These are phyloP conservation scores for Ailuropoda melanoleuca DNA, from an alignment of 2,113 vertebrate genomes.

Conservation along the genomic window DNA sequence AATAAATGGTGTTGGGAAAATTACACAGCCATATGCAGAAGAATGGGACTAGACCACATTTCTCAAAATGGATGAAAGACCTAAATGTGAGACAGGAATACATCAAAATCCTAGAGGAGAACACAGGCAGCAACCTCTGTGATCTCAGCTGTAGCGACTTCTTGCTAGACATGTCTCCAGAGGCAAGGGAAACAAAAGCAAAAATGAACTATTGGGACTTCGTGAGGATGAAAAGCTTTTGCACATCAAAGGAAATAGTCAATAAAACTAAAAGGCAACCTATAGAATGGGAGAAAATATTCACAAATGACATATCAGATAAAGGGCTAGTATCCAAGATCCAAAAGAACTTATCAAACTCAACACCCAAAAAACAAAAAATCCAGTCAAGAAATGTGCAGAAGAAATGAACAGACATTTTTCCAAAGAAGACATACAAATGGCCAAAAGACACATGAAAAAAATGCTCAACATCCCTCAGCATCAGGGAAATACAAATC, in stretches of 20 bases:
- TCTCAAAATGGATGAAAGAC: too few relatives aligned
- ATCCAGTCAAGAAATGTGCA: too few relatives aligned
- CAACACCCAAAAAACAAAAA: neutral
- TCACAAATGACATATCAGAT: neutral
- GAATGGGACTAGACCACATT: too few relatives aligned
- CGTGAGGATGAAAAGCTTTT: neutral
- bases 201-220: neutral
- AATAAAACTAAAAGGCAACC: neutral
- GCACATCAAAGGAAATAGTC: neutral
- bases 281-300: neutral
- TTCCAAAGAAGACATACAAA: neutral
- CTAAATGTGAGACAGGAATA: too few relatives aligned
- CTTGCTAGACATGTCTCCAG: too few relatives aligned
- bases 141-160: too few relatives aligned
- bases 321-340: too few relatives aligned
- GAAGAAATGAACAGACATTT: neutral
- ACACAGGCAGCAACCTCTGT: too few relatives aligned
- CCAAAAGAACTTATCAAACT: neutral
- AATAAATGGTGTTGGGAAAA: too few relatives aligned
- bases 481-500: neutral
- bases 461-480: neutral
- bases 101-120: too few relatives aligned
- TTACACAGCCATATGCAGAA: too few relatives aligned
- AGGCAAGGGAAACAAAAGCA: neutral
- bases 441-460: neutral